These are phyloP conservation scores for Hipposideros larvatus DNA, from an alignment of 2,797 vertebrate genomes.

Conservation along the genomic window DNA sequence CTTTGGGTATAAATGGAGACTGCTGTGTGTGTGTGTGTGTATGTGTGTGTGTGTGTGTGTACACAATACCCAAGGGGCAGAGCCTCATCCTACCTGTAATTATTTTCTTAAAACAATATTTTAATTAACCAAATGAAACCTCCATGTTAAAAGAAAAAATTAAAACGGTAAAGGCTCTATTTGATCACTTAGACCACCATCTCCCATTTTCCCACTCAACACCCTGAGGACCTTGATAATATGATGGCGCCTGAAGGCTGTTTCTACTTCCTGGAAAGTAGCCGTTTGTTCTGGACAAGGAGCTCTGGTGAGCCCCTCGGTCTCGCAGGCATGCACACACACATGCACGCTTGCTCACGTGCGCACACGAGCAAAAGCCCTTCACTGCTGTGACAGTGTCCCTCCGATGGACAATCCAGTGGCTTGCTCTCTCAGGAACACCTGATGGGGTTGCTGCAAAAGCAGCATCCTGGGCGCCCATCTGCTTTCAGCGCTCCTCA, in stretches of 20 bases:
- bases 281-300: background rate
- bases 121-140: background rate
- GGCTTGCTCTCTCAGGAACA: background rate
- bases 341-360: rapidly evolving
- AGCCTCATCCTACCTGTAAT: background rate
- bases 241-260: background rate
- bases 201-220: background rate
- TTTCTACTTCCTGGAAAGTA: background rate
- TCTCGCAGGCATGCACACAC: rapidly evolving
- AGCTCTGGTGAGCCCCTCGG: too few species aligned
- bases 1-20: background rate
- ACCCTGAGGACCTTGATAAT: background rate
- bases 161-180: background rate
- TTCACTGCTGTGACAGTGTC: background rate
- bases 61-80: background rate
- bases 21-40: background rate
- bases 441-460: background rate
- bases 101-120: background rate
- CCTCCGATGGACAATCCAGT: rapidly evolving
- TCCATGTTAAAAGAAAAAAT: background rate
- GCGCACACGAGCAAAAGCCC: background rate
- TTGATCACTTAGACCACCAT: background rate
- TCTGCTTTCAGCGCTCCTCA: rapidly evolving
- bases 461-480: background rate
- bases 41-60: background rate